These are phyloP conservation scores for Brachionus calyciflorus DNA, from an alignment of 1,140 invertebrate genomes.

Conservation along the genomic window DNA sequence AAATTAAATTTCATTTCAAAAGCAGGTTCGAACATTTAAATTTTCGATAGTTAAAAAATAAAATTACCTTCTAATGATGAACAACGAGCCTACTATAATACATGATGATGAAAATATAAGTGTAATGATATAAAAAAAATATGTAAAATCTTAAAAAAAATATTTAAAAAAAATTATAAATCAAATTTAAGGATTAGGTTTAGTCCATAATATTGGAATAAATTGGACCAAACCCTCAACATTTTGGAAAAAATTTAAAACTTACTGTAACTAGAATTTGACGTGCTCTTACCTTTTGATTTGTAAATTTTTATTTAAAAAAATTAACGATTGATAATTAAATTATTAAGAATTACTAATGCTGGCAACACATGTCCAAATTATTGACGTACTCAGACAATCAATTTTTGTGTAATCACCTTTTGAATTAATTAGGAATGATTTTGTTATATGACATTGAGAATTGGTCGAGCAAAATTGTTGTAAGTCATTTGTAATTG, in stretches of 20 bases:
- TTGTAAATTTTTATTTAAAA: not conserved
- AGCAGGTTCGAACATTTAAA: too few species aligned
- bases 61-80: slow-evolving; percentile 22
- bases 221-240: too few species aligned
- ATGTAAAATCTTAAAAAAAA: slow-evolving; percentile 12
- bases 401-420: not conserved
- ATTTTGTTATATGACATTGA: not conserved
- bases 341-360: slow-evolving; percentile 1
- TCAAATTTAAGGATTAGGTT: not conserved
- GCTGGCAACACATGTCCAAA: not conserved
- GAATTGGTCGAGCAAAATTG: not conserved
- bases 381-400: not conserved
- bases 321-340: not conserved
- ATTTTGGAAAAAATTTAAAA: not conserved
- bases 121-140: slow-evolving; percentile 46
- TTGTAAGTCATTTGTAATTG: not conserved
- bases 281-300: not conserved
- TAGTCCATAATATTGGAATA: too few species aligned
- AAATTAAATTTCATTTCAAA: too few species aligned
- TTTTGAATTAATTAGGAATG: slow-evolving; percentile 5
- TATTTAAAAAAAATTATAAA: not conserved
- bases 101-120: slow-evolving; percentile 33
- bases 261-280: slow-evolving; percentile 23
- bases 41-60: too few species aligned
- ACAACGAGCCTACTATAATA: slow-evolving; percentile 13